Evolutionary conservation across 2,113 vertebrate genomes (phyloP), one percentile per base, ranked within the genome.

Genomic region (Sylvietta virens): DNA sequence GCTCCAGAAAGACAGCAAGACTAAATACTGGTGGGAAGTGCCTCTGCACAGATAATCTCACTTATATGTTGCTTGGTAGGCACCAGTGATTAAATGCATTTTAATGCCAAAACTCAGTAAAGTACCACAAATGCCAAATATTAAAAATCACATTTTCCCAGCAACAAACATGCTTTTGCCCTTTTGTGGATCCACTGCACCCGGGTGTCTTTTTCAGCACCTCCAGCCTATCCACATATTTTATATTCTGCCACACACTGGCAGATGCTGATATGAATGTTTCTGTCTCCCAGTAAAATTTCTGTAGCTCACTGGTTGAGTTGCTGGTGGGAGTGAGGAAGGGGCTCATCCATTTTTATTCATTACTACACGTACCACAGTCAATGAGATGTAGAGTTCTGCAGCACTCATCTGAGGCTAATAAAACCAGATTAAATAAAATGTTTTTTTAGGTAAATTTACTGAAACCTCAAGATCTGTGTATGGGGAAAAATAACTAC

Each of bases 91-190:
- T 65, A 93, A 90, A 94, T 31, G 67, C n/a, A 35, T 81, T 77
- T 95, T 93, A 91, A 77, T 80, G 67, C 69, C 39, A 40, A 96
- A 90, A 66, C 78, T 40, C 18, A 39, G 39, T 39, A 7, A 80
- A 95, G 39, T 37, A 51, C 51, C 73, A 71, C 47, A 94, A 95
- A 79, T 23, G 35, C 45, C 15, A 39, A 90, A 65, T 26, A 67
- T 39, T 71, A 90, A 95, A 97, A 96, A 93, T 80, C 67, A 71
- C 60, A 56, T 95, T 93, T 93, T 91, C 96, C 94, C 79, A 90
- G 66, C 73, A 95, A 95, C 90, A 56, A 56, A 72, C 40, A 71
- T 56, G 56, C 66, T 86, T 92, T 66, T 96, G 78, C 92, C 81
- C 74, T 83, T 83, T 45, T 91, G 83, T 91, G 66, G 87, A 93